Conservation (phyloP, 2,113 vertebrate species). For the Hirundichthys speculiger region DNA sequence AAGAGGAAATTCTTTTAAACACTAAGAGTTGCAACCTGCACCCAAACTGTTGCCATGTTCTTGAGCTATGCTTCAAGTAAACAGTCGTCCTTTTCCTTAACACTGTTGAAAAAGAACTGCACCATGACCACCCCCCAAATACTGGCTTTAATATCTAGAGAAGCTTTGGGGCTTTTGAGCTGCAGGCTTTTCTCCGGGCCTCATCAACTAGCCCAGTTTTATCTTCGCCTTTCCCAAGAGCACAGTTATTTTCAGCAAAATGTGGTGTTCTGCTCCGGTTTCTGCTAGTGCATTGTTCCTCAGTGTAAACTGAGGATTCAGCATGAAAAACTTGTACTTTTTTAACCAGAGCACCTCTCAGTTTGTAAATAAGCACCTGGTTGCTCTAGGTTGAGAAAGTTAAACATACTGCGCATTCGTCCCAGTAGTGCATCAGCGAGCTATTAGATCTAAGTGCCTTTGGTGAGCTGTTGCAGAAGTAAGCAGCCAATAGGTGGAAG, state of each 20-base stretch:
- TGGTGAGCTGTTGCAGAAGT: neutral
- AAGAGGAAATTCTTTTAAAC: neutral
- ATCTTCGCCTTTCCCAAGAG: conserved; percentile 53
- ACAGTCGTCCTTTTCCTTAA: conserved; percentile 33
- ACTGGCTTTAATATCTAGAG: conserved; percentile 16
- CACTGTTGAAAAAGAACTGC: conserved; percentile 9
- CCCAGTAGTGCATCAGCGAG: neutral
- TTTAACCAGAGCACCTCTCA: conserved; percentile 12
- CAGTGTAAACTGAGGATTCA: conserved; percentile 17
- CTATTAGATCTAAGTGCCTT: conserved; percentile 7
- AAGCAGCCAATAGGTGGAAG: neutral
- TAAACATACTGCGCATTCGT: neutral
- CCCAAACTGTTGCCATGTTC: conserved; percentile 22
- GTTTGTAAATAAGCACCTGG: conserved; percentile 15
- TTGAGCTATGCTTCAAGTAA: conserved; percentile 12
- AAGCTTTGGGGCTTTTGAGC: conserved; percentile 30
- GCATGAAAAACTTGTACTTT: conserved; percentile 17
- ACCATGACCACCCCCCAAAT: conserved; percentile 25
- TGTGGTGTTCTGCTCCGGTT: conserved; percentile 53
- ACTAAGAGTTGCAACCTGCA: neutral
- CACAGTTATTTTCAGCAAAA: conserved; percentile 67
- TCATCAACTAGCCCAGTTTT: conserved; percentile 66
- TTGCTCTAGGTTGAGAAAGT: conserved; percentile 8
- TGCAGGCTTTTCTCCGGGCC: conserved; percentile 40
- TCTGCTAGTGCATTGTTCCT: conserved; percentile 40